A percentile compares a stretch with the other conserved stretches of the same genome.
Conservation (phyloP, 2,113 vertebrate genomes). For the Chloebia gouldiae region DNA sequence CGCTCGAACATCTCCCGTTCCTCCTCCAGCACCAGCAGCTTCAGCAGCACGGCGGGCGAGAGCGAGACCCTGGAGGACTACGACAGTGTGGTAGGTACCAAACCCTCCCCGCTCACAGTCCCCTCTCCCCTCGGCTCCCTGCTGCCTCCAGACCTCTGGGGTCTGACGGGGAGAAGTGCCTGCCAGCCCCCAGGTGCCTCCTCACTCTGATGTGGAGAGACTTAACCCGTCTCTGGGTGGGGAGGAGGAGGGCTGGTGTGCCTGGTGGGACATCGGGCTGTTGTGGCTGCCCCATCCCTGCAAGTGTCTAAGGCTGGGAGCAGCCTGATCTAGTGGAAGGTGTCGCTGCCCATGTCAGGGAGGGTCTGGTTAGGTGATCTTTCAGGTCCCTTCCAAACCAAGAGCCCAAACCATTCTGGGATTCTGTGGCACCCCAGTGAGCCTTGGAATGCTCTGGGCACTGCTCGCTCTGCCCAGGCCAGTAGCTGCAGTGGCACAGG, state of each 20-base stretch:
- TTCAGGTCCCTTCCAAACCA: not conserved
- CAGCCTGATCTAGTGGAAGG: not conserved
- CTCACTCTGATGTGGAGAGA: fast-evolving
- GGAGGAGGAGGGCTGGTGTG: not conserved
- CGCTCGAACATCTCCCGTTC: conserved; percentile 90
- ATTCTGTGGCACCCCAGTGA: not conserved
- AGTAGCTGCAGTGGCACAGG: fast-evolving
- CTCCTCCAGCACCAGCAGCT: conserved; percentile 90
- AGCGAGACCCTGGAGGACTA: conserved; percentile 87
- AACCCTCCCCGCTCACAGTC: fast-evolving
- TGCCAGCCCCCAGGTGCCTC: fast-evolving
- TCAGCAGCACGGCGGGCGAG: conserved; percentile 85
- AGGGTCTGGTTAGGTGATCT: not conserved
- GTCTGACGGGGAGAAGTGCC: fast-evolving
- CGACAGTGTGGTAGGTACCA: conserved; percentile 77
- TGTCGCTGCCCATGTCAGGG: fast-evolving
- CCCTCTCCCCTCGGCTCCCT: fast-evolving
- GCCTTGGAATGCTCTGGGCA: not conserved
- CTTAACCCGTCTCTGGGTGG: fast-evolving
- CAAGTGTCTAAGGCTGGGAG: not conserved
- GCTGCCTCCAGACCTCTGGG: not conserved
- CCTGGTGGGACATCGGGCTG: fast-evolving
- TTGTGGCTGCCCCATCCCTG: not conserved
- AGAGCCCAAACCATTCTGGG: not conserved
- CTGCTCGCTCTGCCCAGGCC: fast-evolving